Base-by-base conservation (phyloP, 2,797 vertebrate genomes). In the Tadarida brasiliensis region DNA sequence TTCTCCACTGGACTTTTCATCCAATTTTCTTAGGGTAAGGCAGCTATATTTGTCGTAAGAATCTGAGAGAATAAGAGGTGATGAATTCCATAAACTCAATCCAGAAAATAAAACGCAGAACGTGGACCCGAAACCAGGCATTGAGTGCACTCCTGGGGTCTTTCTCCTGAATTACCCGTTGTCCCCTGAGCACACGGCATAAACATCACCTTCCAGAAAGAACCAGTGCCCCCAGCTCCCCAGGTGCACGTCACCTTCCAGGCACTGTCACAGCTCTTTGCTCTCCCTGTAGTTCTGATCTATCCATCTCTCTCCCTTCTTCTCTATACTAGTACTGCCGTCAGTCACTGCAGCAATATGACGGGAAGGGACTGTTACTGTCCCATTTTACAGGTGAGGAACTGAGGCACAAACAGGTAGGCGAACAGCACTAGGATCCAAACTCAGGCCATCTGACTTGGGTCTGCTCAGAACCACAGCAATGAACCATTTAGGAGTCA, bases 31-130 rank as follows among this genome's bases (percentile, higher is more conserved):
- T 89, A 91, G 51, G 3, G 67, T 0, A 0, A 67, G 82, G 89
- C 85, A 47, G 86, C 67, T 90, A 35, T 73, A 73, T 67, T 88
- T 91, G 89, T 94, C 78, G 68, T 14, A 63, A 90, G 82, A 85
- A 80, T 28, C 19, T 1, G 81, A 90, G 70, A 85, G 80, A 56
- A 22, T 1, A 51, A 51, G 57, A 94, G 28, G 19, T 0, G 0
- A 30, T 14, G 49, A 44, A 63, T n/a, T 68, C 70, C 16, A 2
- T 5, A 24, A 80, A 81, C 56, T 73, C 71, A 28, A 19, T 24
- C 10, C 33, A 19, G 95, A 49, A 83, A 56, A 19, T 6, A 54
- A 59, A 59, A 12, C 9, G 0, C 19, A 47, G 71, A 28, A 22
- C 0, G 0, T 1, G 30, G 35, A 0, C 14, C 0, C 4, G 30